Conservation (phyloP, 1,140 invertebrate species). For the Vanessa tameamea region DNA sequence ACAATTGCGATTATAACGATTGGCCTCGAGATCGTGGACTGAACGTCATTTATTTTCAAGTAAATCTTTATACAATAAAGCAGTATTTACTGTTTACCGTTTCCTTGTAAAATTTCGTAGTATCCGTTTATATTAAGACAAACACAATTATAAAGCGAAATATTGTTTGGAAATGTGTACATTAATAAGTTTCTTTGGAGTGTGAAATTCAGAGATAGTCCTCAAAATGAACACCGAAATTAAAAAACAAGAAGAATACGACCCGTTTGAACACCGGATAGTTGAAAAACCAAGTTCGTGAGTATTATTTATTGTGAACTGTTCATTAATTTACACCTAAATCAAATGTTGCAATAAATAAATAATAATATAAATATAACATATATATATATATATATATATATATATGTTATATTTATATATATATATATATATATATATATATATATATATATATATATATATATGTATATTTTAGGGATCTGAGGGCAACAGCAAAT, state of each 20-base stretch:
- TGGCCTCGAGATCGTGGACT: constrained; percentile 10
- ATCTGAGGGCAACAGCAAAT: constrained; percentile 88
- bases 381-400: too few species aligned
- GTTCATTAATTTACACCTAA: not conserved
- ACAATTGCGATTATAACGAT: constrained; percentile 25
- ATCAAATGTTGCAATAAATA: not conserved
- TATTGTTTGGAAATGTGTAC: constrained; percentile 4
- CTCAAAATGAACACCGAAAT: constrained; percentile 30
- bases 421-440: constrained; percentile 1
- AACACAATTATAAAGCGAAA: not conserved
- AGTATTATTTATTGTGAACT: constrained; percentile 58
- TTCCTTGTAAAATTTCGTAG: not conserved
- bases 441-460: too few species aligned
- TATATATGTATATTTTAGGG: constrained; percentile 79
- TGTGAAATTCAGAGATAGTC: constrained; percentile 1
- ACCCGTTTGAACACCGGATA: constrained; percentile 85
- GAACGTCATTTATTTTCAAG: constrained; percentile 21
- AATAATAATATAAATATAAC: too few species aligned
- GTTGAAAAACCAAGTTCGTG: constrained; percentile 85
- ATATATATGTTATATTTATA: too few species aligned
- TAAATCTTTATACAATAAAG: constrained; percentile 15
- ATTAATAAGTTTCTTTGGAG: not conserved
- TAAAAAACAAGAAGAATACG: constrained; percentile 79
- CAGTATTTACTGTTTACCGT: not conserved
- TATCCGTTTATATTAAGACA: not conserved